Evolutionary conservation across 1,140 invertebrate genomes (phyloP).

Genomic region (Trachymyrmex cornetzi): DNA sequence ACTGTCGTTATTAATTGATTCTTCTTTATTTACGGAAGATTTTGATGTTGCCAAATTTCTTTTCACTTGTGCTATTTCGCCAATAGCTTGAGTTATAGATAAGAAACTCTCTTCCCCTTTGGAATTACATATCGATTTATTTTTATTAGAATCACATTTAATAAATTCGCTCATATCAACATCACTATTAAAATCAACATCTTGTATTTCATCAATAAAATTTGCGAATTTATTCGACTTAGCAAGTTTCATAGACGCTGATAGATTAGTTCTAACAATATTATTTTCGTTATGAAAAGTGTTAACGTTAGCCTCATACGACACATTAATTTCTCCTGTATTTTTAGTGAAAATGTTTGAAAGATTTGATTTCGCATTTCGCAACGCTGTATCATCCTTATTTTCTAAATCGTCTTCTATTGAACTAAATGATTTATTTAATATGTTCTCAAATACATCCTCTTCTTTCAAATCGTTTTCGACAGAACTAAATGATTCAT

Average conservation of each 20-base stretch:
- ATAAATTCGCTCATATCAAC: constrained; percentile 42
- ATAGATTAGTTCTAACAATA: background rate
- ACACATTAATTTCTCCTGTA: background rate
- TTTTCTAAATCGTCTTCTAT: constrained; percentile 22
- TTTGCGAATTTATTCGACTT: background rate
- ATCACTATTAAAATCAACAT: constrained; percentile 34
- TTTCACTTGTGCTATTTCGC: constrained; percentile 53
- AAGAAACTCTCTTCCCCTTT: constrained; percentile 10
- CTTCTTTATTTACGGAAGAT: background rate
- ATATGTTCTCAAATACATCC: background rate
- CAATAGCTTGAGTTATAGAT: constrained; percentile 68
- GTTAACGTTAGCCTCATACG: background rate
- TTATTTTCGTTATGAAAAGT: background rate
- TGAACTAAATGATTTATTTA: constrained; percentile 67
- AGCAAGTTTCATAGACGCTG: background rate
- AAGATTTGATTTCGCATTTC: background rate
- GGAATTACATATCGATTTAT: background rate
- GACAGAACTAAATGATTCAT: constrained; percentile 71
- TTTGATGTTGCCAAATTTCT: background rate
- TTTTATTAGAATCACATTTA: background rate
- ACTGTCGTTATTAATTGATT: background rate
- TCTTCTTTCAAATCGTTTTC: constrained; percentile 23
- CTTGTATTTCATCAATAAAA: constrained; percentile 20
- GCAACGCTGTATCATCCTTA: background rate
- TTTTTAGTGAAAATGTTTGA: background rate